phyloP scores from a whole-genome alignment of 2,888 invertebrate species.

The Nysson spinosus region DNA sequence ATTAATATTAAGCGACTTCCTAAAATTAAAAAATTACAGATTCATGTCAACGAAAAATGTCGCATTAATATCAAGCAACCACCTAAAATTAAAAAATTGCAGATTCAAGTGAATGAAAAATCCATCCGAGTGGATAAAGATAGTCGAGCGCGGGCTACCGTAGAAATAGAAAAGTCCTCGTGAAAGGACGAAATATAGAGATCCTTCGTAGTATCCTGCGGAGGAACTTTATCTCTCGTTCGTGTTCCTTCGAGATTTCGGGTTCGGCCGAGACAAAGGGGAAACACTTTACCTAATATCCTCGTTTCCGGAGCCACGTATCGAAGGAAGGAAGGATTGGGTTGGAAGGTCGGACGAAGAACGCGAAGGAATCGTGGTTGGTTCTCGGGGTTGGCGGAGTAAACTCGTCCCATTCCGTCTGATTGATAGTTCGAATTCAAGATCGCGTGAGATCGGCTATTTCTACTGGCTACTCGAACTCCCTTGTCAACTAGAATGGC shows the following conservation, averaged over 20 bases:
- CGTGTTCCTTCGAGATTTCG: conserved; percentile 19
- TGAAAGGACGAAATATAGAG: background rate
- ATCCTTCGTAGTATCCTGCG: background rate
- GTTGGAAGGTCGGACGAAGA: conserved; percentile 12
- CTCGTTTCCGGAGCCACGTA: conserved; percentile 16
- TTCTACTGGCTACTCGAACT: conserved; percentile 36
- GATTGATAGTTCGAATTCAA: conserved; percentile 56
- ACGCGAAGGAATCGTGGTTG: conserved; percentile 26
- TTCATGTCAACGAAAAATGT: too few species aligned
- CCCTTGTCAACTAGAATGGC: conserved; percentile 43
- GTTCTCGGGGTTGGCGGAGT: conserved; percentile 39
- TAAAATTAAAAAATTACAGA: too few species aligned
- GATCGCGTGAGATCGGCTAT: conserved; percentile 58
- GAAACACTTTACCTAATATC: conserved; percentile 46
- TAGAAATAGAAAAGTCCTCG: conserved; percentile 10
- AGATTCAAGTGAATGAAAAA: too few species aligned
- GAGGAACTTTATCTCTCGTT: background rate
- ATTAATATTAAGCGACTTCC: too few species aligned
- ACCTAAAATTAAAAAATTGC: too few species aligned
- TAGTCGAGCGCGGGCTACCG: conserved; percentile 13
- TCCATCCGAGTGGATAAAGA: conserved; percentile 33
- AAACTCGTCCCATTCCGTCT: conserved; percentile 23
- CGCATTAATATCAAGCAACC: too few species aligned
- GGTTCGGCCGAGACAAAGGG: conserved; percentile 34
- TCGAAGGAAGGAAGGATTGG: conserved; percentile 21